Conservation (phyloP, 2,797 vertebrate species). For the Muraenolepis orangiensis region DNA sequence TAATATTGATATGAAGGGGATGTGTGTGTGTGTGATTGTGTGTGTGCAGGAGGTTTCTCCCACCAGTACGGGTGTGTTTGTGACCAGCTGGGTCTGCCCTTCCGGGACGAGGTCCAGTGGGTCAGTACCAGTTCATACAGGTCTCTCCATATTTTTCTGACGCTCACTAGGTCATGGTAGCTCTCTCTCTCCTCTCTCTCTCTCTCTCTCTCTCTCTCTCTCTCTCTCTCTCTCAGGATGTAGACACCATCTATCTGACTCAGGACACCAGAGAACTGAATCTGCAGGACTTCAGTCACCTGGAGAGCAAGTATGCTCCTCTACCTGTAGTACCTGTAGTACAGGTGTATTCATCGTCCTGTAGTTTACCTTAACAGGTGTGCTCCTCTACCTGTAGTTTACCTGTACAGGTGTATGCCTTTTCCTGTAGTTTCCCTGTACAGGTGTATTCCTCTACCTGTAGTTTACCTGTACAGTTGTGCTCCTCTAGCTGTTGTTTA, state of each 20-base stretch:
- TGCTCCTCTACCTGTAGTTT: neutral
- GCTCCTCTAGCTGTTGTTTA: neutral
- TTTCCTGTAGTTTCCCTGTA: too few relatives aligned
- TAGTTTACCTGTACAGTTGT: neutral
- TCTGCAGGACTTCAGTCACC: conserved; percentile 93
- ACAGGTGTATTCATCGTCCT: neutral
- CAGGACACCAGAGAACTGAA: conserved; percentile 93
- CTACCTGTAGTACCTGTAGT: neutral
- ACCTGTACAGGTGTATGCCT: neutral
- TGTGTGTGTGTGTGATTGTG: neutral
- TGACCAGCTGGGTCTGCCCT: conserved; percentile 86
- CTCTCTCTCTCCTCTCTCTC: neutral
- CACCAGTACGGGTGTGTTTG: conserved; percentile 93
- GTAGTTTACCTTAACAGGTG: neutral
- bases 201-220: conserved; percentile 1
- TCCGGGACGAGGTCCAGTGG: conserved; percentile 95
- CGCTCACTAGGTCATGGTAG: neutral
- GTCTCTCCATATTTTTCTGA: neutral
- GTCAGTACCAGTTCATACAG: conserved; percentile 66
- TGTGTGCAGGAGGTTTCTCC: conserved; percentile 86
- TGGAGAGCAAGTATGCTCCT: conserved; percentile 84
- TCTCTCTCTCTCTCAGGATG: conserved; percentile 75
- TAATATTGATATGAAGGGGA: too few relatives aligned
- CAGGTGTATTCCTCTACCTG: neutral
- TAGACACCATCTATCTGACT: conserved; percentile 95